Conservation (phyloP, 2,113 vertebrate species). For the Indicator indicator region DNA sequence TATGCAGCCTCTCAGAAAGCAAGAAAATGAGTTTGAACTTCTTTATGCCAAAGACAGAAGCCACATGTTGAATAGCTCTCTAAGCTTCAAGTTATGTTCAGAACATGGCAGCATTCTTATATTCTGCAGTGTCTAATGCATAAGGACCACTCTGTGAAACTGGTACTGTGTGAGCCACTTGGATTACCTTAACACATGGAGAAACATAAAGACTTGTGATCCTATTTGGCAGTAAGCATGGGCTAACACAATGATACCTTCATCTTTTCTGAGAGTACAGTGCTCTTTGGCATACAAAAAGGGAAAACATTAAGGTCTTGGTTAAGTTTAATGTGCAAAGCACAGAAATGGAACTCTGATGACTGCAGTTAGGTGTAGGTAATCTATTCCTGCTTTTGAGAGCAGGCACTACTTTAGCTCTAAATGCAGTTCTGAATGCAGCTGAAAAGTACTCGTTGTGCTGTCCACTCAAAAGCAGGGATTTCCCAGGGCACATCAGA, state of each 20-base stretch:
- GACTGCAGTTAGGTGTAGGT: background rate
- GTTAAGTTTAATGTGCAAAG: background rate
- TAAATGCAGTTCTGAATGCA: background rate
- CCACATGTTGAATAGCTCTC: background rate
- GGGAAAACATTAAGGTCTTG: background rate
- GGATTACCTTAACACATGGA: too few relatives aligned
- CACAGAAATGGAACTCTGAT: background rate
- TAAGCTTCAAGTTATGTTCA: background rate
- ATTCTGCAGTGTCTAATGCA: background rate
- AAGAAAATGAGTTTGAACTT: background rate
- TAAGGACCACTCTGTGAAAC: background rate
- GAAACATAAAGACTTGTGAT: background rate
- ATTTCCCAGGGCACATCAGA: fast-evolving
- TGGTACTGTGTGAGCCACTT: background rate
- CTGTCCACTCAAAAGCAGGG: background rate
- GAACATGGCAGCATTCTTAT: background rate
- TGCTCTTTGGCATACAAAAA: background rate
- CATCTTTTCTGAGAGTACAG: background rate
- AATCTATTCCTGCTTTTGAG: background rate
- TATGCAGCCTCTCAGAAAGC: background rate
- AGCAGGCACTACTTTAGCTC: background rate
- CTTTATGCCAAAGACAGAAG: background rate
- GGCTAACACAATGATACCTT: background rate
- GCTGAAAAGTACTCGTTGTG: background rate
- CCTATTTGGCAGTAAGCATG: background rate